Evolutionary conservation across 2,797 vertebrate species (phyloP).

Genomic region (Molossus alvarezi): DNA sequence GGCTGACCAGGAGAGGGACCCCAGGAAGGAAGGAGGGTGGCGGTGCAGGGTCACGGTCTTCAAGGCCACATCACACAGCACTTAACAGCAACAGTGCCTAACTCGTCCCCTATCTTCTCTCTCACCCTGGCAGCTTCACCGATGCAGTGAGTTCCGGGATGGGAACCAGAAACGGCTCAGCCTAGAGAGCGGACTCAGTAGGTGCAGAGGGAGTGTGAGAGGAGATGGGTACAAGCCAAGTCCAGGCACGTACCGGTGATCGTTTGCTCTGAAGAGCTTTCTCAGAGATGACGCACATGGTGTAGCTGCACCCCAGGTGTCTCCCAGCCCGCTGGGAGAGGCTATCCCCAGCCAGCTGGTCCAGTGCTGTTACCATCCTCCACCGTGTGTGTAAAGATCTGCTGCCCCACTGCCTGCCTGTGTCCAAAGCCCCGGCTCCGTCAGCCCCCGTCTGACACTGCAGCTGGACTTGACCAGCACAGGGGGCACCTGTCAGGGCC

Average conservation of each 20-base stretch:
- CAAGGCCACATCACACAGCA: accelerated
- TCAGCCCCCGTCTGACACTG: background rate
- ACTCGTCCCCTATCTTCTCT: background rate
- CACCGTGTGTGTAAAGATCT: background rate
- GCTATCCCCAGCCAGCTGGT: background rate
- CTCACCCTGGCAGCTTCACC: background rate
- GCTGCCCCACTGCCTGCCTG: background rate
- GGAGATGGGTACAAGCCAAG: background rate
- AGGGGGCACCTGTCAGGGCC: background rate
- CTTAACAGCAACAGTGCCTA: background rate
- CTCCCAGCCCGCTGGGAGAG: background rate
- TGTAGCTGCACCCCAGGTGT: background rate
- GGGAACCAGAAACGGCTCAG: background rate
- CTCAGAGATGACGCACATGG: background rate
- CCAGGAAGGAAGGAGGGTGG: background rate
- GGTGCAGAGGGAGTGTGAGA: background rate
- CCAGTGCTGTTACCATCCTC: background rate
- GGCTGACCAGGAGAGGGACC: background rate
- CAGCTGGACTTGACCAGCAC: background rate
- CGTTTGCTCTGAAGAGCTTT: background rate
- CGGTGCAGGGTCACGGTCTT: background rate
- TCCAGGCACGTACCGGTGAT: background rate
- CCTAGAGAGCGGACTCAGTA: background rate
- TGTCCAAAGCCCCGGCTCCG: background rate
- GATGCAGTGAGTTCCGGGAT: background rate